A percentile compares a stretch with the other conserved stretches of the same genome.
Evolutionary conservation across 2,888 invertebrate genomes (phyloP).

Genomic region (Orchestes rusci): DNA sequence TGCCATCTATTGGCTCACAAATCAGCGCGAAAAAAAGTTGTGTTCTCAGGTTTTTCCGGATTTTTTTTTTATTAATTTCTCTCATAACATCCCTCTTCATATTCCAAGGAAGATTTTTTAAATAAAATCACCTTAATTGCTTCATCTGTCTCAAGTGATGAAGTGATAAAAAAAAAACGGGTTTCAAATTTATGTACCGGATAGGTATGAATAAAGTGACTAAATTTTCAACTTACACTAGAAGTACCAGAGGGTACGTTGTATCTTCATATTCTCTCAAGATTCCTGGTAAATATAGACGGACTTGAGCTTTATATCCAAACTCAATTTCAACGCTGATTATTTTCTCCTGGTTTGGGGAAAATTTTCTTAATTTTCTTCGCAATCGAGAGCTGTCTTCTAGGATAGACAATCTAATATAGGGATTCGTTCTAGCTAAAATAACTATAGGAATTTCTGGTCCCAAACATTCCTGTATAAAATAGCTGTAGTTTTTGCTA

Average conservation of each 20-base stretch:
- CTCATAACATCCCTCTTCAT: too few species aligned
- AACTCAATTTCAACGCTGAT: slow-evolving; percentile 57
- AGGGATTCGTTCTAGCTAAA: slow-evolving; percentile 54
- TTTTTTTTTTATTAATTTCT: too few species aligned
- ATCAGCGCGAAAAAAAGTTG: too few species aligned
- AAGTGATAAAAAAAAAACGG: too few species aligned
- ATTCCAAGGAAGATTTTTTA: too few species aligned
- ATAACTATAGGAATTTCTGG: slow-evolving; percentile 63
- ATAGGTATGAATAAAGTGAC: too few species aligned
- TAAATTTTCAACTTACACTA: slow-evolving; percentile 88
- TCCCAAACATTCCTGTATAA: slow-evolving; percentile 63
- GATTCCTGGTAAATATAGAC: slow-evolving; percentile 74
- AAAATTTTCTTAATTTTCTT: slow-evolving; percentile 56
- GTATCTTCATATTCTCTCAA: slow-evolving; percentile 77
- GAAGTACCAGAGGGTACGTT: slow-evolving; percentile 71
- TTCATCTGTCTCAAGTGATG: too few species aligned
- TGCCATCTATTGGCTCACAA: too few species aligned
- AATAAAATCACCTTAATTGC: too few species aligned
- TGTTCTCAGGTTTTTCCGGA: too few species aligned
- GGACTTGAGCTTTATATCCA: slow-evolving; percentile 66
- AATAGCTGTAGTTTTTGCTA: slow-evolving; percentile 42
- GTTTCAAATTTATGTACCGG: too few species aligned
- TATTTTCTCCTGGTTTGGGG: slow-evolving; percentile 68
- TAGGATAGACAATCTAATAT: slow-evolving; percentile 55
- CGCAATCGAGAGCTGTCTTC: slow-evolving; percentile 62